Conservation (phyloP, 1,140 invertebrate genomes). For the Ladona fulva region DNA sequence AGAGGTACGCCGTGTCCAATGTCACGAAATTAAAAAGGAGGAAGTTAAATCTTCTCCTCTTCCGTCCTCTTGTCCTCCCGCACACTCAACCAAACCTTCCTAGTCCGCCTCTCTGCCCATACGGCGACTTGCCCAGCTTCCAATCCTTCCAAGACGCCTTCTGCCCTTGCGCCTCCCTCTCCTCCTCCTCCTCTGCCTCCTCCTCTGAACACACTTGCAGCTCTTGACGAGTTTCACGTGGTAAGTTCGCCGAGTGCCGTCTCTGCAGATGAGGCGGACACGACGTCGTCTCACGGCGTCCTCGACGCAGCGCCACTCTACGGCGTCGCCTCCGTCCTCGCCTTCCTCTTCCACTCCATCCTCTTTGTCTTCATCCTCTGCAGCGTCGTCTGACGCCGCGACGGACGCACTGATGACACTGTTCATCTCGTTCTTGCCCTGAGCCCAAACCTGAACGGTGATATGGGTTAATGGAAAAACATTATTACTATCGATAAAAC, state of each 20-base stretch:
- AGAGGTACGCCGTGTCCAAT: too few relatives aligned
- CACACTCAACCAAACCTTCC: too few relatives aligned
- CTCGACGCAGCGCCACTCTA: conserved; percentile 17
- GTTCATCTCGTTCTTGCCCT: neutral
- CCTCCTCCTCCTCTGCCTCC: neutral
- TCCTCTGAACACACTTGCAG: conserved; percentile 15
- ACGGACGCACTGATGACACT: neutral
- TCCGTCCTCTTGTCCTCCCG: too few relatives aligned
- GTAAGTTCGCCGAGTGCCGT: conserved; percentile 17
- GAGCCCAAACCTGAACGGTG: neutral
- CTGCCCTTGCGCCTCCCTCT: neutral
- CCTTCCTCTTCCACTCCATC: neutral
- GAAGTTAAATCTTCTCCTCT: too few relatives aligned
- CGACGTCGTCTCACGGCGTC: conserved; percentile 1
- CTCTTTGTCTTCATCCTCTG: neutral
- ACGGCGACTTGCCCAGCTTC: neutral
- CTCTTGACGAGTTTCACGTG: conserved; percentile 17
- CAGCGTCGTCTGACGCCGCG: neutral
- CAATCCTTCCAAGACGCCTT: neutral
- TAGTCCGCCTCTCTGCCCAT: neutral
- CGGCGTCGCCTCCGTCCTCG: neutral
- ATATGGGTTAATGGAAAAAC: too few relatives aligned
- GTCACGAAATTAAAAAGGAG: too few relatives aligned
- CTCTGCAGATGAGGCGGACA: conserved; percentile 17
- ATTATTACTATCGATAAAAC: too few relatives aligned